Conservation (phyloP, 2,888 invertebrate species). For the Dryobota labecula region DNA sequence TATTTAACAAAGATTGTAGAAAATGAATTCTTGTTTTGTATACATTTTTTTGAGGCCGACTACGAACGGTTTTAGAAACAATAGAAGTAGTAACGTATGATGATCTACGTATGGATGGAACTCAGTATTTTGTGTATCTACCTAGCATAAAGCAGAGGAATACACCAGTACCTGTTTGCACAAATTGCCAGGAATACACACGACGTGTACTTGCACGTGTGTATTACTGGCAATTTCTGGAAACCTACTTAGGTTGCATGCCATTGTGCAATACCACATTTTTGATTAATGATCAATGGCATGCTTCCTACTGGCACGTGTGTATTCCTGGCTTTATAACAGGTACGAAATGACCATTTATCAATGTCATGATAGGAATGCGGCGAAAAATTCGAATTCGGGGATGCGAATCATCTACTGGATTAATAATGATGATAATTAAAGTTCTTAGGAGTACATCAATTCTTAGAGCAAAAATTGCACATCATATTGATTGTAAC, state of each 20-base stretch:
- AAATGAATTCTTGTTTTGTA: no score
- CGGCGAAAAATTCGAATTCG: constrained; percentile 4
- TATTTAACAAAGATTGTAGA: no score
- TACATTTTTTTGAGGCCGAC: no score
- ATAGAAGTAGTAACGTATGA: no score
- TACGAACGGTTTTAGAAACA: no score
- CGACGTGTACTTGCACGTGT: no score
- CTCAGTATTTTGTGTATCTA: not conserved
- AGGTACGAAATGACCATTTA: not conserved
- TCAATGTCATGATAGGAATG: not conserved
- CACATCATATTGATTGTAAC: no score
- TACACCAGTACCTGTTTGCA: constrained; percentile 2
- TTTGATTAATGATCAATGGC: not conserved
- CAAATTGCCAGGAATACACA: not conserved
- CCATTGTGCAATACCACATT: constrained; percentile 27
- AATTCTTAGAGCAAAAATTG: no score
- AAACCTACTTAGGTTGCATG: not conserved
- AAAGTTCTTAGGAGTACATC: no score
- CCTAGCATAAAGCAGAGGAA: not conserved
- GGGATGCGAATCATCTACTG: not conserved
- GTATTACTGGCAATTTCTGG: no score
- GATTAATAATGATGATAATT: not conserved
- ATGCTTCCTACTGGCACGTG: not conserved
- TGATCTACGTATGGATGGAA: no score
- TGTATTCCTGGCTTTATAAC: not conserved